Evolutionary conservation across 2,797 vertebrate species (phyloP).

Genomic region (Aselliscus stoliczkanus): DNA sequence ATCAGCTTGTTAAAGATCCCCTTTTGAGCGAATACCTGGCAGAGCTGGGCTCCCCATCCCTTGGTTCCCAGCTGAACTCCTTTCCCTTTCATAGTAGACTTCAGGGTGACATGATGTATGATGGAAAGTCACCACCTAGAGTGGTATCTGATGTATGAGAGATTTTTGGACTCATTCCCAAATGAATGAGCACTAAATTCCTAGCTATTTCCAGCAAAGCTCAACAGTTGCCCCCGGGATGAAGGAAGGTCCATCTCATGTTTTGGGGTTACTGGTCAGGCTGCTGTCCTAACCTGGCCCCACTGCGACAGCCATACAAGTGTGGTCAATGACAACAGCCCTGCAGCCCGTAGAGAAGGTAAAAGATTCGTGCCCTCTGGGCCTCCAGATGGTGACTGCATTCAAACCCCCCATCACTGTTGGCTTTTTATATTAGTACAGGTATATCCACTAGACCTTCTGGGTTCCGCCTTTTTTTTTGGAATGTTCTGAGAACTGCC

Average conservation of each 20-base stretch:
- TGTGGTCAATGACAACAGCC: not conserved
- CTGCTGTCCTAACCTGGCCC: not conserved
- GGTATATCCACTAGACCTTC: constrained; percentile 11
- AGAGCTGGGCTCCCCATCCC: not conserved
- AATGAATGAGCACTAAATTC: not conserved
- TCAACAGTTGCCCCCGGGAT: no score
- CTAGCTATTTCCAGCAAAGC: not conserved
- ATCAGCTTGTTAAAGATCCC: not conserved
- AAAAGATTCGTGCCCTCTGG: not conserved
- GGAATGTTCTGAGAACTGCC: constrained; percentile 31
- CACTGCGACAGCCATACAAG: rapidly evolving
- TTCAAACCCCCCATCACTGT: rapidly evolving
- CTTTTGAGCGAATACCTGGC: rapidly evolving
- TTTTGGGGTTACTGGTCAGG: not conserved
- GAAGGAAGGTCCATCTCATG: not conserved
- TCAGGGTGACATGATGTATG: rapidly evolving
- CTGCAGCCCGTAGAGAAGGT: not conserved
- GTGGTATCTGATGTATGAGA: not conserved
- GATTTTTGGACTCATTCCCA: not conserved
- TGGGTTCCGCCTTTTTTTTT: not conserved
- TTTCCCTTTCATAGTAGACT: not conserved
- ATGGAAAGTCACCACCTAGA: not conserved
- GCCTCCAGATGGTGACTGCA: not conserved
- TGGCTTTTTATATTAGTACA: not conserved
- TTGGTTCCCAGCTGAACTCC: rapidly evolving